Conservation (phyloP, 2,888 invertebrate species). For the Ganaspis brasiliensis region DNA sequence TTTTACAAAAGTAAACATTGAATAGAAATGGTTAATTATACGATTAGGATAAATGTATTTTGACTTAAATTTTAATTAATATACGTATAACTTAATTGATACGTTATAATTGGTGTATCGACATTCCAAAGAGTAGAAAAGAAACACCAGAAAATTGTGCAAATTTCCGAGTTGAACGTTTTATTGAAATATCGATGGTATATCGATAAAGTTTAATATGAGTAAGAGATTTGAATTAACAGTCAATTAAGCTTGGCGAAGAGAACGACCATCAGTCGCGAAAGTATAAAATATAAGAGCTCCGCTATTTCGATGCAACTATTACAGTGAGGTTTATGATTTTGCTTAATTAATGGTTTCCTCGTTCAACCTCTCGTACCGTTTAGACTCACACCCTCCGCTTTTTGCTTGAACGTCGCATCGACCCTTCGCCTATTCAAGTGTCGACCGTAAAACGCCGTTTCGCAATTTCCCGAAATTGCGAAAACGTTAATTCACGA, state of each 20-base stretch:
- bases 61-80: too few relatives aligned
- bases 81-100: too few relatives aligned
- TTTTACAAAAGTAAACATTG: too few relatives aligned
- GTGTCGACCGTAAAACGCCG: slow-evolving; percentile 61
- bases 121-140: neutral
- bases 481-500: slow-evolving; percentile 69
- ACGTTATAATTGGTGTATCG: too few relatives aligned
- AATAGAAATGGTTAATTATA: too few relatives aligned
- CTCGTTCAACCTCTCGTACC: slow-evolving; percentile 51
- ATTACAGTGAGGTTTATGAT: slow-evolving; percentile 68
- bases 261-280: neutral
- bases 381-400: slow-evolving; percentile 41
- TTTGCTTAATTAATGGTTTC: slow-evolving; percentile 73
- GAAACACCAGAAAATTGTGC: neutral
- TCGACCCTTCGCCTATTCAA: slow-evolving; percentile 24
- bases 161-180: too few relatives aligned
- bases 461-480: slow-evolving; percentile 75
- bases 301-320: slow-evolving; percentile 62
- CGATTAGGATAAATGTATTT: too few relatives aligned
- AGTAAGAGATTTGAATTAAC: slow-evolving; percentile 2
- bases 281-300: slow-evolving; percentile 49
- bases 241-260: neutral
- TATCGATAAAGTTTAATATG: too few relatives aligned
- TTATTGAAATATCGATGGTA: too few relatives aligned
- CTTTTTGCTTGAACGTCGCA: neutral